Evolutionary conservation across 1,140 invertebrate species (phyloP).

Genomic region (Drosophila paulistorum): DNA sequence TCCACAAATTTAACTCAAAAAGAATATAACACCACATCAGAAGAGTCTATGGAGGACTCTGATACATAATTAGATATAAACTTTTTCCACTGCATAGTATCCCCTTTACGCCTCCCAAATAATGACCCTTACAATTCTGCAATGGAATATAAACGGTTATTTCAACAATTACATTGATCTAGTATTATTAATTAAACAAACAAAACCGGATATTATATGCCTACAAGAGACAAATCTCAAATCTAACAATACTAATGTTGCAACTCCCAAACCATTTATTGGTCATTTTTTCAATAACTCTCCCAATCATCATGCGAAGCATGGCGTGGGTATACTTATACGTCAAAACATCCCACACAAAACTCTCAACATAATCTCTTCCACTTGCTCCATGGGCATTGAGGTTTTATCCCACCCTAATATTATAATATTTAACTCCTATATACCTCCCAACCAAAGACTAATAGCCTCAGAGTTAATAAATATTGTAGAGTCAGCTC

Average conservation of each 20-base stretch:
- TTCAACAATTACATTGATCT: conserved; percentile 11
- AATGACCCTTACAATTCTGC: neutral
- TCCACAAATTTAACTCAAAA: neutral
- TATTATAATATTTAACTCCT: too few species aligned
- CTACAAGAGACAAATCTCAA: neutral
- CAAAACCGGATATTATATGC: neutral
- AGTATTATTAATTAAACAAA: conserved; percentile 8
- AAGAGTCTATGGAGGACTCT: conserved; percentile 8
- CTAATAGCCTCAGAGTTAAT: conserved; percentile 15
- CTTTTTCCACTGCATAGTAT: conserved; percentile 2
- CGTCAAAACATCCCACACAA: conserved; percentile 10
- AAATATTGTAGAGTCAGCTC: conserved; percentile 11
- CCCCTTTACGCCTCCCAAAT: neutral
- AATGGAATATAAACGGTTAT: conserved; percentile 8
- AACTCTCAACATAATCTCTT: conserved; percentile 2
- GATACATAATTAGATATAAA: neutral
- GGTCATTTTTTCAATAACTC: conserved; percentile 11
- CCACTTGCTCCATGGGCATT: conserved; percentile 17
- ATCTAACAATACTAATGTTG: neutral
- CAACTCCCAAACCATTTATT: conserved; percentile 15
- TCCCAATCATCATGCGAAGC: neutral
- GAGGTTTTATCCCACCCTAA: too few species aligned
- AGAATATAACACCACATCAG: conserved; percentile 10
- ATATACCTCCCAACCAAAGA: too few species aligned
- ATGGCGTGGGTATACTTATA: conserved; percentile 8